These are phyloP conservation scores for Eulithis testata DNA, from an alignment of 2,888 invertebrate genomes.

Conservation along the genomic window DNA sequence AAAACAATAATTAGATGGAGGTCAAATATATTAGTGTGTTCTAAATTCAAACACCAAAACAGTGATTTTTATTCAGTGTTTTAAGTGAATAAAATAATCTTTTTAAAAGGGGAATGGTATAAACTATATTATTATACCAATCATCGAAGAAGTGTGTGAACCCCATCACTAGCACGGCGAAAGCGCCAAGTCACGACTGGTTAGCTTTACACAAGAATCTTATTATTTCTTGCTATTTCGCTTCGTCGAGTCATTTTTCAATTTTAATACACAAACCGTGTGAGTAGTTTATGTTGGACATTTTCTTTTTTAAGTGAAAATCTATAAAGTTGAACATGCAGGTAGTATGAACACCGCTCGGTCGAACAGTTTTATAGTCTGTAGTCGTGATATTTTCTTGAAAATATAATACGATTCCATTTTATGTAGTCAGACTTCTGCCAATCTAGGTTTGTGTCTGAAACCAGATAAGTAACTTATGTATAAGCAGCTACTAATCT, in stretches of 20 bases:
- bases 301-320: slow-evolving; percentile 22
- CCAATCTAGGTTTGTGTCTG: no score
- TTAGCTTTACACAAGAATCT: slow-evolving; percentile 71
- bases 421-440: background rate
- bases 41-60: no score
- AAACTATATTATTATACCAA: no score
- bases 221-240: slow-evolving; percentile 70
- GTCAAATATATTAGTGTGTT: no score
- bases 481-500: no score
- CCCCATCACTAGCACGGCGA: slow-evolving; percentile 56
- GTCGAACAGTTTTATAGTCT: background rate
- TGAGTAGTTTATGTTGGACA: slow-evolving; percentile 35
- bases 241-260: slow-evolving; percentile 55
- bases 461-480: no score
- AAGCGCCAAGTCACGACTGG: slow-evolving; percentile 76
- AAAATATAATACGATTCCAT: background rate
- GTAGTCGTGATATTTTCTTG: background rate
- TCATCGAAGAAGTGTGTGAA: background rate
- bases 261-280: slow-evolving; percentile 48
- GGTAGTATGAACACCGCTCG: background rate
- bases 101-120: no score
- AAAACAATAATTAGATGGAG: no score
- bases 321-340: slow-evolving; percentile 9
- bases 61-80: no score
- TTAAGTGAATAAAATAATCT: no score